Evolutionary conservation across 2,797 vertebrate species (phyloP).

Genomic region (Crypturellus tataupa): DNA sequence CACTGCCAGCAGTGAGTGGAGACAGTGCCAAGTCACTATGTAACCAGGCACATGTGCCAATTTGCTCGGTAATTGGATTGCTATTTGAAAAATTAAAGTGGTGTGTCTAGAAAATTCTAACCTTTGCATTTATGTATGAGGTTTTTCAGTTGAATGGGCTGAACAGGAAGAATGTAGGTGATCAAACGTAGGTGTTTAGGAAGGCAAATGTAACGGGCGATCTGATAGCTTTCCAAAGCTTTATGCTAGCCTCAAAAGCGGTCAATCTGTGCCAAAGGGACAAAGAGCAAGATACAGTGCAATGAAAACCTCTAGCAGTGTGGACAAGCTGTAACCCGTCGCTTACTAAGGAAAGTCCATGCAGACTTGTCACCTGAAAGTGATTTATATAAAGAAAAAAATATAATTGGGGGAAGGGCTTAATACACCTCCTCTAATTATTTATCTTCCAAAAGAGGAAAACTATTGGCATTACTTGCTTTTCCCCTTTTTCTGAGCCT

Average conservation of each 20-base stretch:
- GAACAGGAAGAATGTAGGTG: not conserved
- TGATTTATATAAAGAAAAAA: not conserved
- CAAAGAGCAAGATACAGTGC: constrained; percentile 5
- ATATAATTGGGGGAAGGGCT: not conserved
- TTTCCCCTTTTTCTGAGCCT: not conserved
- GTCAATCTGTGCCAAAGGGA: not conserved
- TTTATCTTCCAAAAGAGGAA: not conserved
- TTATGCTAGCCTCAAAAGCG: not conserved
- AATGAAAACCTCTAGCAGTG: not conserved
- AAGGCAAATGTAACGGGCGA: constrained; percentile 12
- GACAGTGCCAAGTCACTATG: constrained; percentile 78
- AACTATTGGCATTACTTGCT: not conserved
- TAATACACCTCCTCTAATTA: not conserved
- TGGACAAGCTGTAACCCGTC: constrained; percentile 7
- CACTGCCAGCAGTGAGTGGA: constrained; percentile 64
- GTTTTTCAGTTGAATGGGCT: not conserved
- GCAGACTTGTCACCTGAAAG: not conserved
- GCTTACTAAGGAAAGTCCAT: constrained; percentile 27
- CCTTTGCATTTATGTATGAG: constrained; percentile 14
- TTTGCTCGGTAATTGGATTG: constrained; percentile 78
- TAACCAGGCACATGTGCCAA: constrained; percentile 79
- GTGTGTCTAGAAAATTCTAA: constrained; percentile 59
- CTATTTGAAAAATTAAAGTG: constrained; percentile 80
- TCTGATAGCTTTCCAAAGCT: constrained; percentile 2
- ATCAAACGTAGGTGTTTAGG: constrained; percentile 25